These are phyloP conservation scores for Raphicerus campestris DNA, from an alignment of 2,113 vertebrate species.

Conservation along the genomic window DNA sequence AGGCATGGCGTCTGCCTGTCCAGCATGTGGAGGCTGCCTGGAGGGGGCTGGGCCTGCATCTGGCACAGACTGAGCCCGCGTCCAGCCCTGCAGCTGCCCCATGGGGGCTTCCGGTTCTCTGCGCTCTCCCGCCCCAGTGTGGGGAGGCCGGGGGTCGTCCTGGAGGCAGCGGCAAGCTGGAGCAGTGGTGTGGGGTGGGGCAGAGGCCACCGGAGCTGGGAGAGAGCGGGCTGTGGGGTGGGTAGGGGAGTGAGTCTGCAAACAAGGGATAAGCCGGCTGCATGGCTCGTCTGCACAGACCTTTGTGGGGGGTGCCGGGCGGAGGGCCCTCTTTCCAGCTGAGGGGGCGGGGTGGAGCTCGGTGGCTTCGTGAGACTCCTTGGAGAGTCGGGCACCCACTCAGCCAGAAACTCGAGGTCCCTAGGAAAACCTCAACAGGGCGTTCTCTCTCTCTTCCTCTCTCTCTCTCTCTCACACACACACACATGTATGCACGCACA, in stretches of 20 bases:
- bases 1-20: not conserved
- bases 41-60: not conserved
- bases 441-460: not conserved
- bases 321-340: not conserved
- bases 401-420: not conserved
- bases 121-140: accelerated
- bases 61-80: not conserved
- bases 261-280: not conserved
- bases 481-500: accelerated
- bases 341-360: not conserved
- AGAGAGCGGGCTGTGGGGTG: not conserved
- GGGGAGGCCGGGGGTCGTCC: not conserved
- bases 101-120: not conserved
- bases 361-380: not conserved
- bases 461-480: not conserved
- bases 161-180: not conserved
- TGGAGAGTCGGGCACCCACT: not conserved
- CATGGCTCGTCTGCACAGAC: not conserved
- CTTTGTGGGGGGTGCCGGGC: not conserved
- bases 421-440: not conserved
- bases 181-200: not conserved
- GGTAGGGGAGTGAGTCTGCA: not conserved
- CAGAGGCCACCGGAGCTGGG: not conserved
- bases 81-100: not conserved
- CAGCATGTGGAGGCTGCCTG: accelerated